These are phyloP conservation scores for Etheostoma nigrum DNA, from an alignment of 2,797 vertebrate genomes.

Conservation along the genomic window DNA sequence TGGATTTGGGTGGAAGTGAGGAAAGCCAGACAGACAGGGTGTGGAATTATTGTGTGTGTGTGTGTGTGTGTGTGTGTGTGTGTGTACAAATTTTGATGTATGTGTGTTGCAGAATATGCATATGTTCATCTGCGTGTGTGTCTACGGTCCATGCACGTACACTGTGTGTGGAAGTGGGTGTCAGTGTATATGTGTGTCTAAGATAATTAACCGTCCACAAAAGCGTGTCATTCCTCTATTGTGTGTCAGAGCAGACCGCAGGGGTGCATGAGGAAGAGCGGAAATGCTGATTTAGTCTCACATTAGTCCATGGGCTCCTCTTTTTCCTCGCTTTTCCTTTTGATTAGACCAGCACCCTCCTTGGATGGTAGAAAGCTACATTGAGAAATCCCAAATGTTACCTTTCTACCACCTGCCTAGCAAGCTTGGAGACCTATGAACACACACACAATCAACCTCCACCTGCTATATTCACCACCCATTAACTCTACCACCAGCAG, in stretches of 20 bases:
- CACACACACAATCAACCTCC: slow-evolving; percentile 22
- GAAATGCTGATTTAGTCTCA: slow-evolving; percentile 83
- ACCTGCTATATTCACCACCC: slow-evolving; percentile 75
- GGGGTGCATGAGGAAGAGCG: slow-evolving; percentile 73
- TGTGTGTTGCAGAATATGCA: slow-evolving; percentile 22
- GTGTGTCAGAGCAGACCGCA: slow-evolving; percentile 66
- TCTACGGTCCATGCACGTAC: slow-evolving; percentile 59
- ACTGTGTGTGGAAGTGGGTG: slow-evolving; percentile 42
- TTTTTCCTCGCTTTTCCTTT: slow-evolving; percentile 60
- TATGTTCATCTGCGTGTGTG: slow-evolving; percentile 49
- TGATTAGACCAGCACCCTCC: slow-evolving; percentile 58
- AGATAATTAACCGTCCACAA: slow-evolving; percentile 82
- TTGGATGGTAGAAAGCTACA: slow-evolving; percentile 42
- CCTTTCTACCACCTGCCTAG: slow-evolving; percentile 42
- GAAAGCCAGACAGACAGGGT: slow-evolving; percentile 28
- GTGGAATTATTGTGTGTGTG: slow-evolving; percentile 36
- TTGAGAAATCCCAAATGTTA: slow-evolving; percentile 47
- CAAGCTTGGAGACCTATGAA: background rate
- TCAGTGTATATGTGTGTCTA: slow-evolving; percentile 62
- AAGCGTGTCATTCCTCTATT: slow-evolving; percentile 82
- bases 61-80: slow-evolving; percentile 27
- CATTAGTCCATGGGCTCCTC: slow-evolving; percentile 67
- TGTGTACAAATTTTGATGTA: background rate
- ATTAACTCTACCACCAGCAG: slow-evolving; percentile 79
- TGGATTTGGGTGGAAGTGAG: slow-evolving; percentile 47